Evolutionary conservation across 1,140 invertebrate species (phyloP).

Genomic region (Stegodyphus dumicola): DNA sequence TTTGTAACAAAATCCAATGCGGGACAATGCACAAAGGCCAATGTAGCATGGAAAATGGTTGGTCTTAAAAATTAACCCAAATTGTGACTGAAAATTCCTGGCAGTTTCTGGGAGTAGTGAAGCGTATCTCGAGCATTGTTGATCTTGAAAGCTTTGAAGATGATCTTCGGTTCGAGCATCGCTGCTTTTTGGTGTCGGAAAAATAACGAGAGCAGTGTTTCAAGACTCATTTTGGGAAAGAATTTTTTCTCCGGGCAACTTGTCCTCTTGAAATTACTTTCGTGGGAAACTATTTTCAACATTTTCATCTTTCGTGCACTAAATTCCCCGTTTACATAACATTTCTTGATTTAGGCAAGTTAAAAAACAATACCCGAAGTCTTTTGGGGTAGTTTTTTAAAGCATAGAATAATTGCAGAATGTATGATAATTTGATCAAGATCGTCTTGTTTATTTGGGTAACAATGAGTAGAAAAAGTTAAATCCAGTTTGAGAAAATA

Average conservation of each 20-base stretch:
- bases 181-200: not conserved
- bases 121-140: not conserved
- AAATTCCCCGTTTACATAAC: not conserved
- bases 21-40: not conserved
- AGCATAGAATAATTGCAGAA: not conserved
- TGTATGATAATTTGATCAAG: not conserved
- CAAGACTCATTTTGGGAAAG: not conserved
- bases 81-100: not conserved
- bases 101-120: not conserved
- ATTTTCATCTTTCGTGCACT: not conserved
- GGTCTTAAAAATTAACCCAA: not conserved
- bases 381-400: not conserved
- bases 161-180: not conserved
- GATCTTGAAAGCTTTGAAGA: not conserved
- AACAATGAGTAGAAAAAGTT: not conserved
- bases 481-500: too few relatives aligned
- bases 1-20: not conserved
- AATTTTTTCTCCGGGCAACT: not conserved
- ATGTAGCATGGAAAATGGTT: not conserved
- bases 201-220: not conserved
- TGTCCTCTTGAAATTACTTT: not conserved
- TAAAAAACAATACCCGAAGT: not conserved
- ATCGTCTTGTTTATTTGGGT: not conserved
- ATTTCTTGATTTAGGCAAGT: not conserved
- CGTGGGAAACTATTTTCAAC: not conserved